Evolutionary conservation across 2,797 vertebrate genomes (phyloP).

Genomic region (Danionella dracula): DNA sequence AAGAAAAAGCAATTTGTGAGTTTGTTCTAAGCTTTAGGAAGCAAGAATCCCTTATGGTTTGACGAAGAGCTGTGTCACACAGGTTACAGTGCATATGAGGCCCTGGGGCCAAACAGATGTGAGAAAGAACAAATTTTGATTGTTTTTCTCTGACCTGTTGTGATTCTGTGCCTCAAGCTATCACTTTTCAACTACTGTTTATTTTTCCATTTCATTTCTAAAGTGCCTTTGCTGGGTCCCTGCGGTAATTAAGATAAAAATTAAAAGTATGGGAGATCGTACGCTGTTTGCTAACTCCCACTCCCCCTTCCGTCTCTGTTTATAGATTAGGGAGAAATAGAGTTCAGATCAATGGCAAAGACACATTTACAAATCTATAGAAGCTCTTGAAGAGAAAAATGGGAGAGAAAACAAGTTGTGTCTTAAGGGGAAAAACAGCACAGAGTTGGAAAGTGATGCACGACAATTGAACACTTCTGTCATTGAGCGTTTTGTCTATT

Average conservation of each 20-base stretch:
- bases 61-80: slow-evolving; percentile 11
- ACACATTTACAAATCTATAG: slow-evolving; percentile 46
- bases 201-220: slow-evolving; percentile 43
- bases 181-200: slow-evolving; percentile 38
- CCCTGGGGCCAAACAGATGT: slow-evolving; percentile 40
- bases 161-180: slow-evolving; percentile 34
- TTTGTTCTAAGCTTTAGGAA: slow-evolving; percentile 23
- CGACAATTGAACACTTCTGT: background rate
- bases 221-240: slow-evolving; percentile 35
- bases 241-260: slow-evolving; percentile 46
- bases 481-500: background rate
- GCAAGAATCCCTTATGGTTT: slow-evolving; percentile 15
- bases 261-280: slow-evolving; percentile 14
- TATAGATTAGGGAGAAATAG: slow-evolving; percentile 38
- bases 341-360: slow-evolving; percentile 42
- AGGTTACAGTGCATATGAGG: slow-evolving; percentile 35
- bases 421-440: slow-evolving; percentile 9
- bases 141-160: slow-evolving; percentile 42
- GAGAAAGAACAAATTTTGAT: slow-evolving; percentile 34
- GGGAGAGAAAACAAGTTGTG: slow-evolving; percentile 25
- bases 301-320: slow-evolving; percentile 8
- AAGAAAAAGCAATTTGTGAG: background rate
- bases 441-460: slow-evolving; percentile 6
- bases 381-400: slow-evolving; percentile 18
- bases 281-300: background rate